phyloP scores from a whole-genome alignment of 1,140 invertebrate genomes.

The Panulirus ornatus region DNA sequence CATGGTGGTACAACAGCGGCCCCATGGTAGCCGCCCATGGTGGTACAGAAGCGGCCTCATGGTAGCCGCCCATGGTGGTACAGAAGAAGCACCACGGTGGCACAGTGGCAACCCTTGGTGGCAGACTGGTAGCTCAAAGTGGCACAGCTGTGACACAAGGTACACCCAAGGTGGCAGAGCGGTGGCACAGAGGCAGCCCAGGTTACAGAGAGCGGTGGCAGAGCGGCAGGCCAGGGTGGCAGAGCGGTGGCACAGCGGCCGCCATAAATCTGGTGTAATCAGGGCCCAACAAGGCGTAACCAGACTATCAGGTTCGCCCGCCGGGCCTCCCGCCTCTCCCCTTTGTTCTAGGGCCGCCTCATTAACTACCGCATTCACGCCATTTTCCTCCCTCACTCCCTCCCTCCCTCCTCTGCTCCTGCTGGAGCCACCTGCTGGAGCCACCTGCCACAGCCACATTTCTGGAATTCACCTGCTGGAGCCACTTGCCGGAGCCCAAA shows the following conservation, averaged over 20 bases:
- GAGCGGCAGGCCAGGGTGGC: neutral
- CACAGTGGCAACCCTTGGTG: neutral
- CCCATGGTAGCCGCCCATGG: neutral
- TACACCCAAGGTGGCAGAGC: neutral
- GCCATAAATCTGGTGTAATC: slow-evolving; percentile 60
- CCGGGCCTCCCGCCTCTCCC: slow-evolving; percentile 1
- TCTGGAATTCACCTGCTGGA: too few species aligned
- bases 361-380: slow-evolving; percentile 41
- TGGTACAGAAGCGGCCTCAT: neutral
- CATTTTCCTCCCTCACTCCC: slow-evolving; percentile 39
- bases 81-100: neutral
- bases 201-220: neutral
- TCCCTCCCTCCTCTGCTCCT: neutral
- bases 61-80: slow-evolving; percentile 2
- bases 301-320: slow-evolving; percentile 32
- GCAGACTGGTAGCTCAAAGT: neutral
- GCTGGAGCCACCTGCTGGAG: neutral
- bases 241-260: neutral
- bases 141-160: neutral
- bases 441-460: slow-evolving; percentile 36
- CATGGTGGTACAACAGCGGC: neutral
- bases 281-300: slow-evolving; percentile 54
- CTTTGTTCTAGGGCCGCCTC: slow-evolving; percentile 45
- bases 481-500: too few species aligned
- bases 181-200: neutral